phyloP scores from a whole-genome alignment of 2,113 vertebrate species.

The Saguinus midas region DNA sequence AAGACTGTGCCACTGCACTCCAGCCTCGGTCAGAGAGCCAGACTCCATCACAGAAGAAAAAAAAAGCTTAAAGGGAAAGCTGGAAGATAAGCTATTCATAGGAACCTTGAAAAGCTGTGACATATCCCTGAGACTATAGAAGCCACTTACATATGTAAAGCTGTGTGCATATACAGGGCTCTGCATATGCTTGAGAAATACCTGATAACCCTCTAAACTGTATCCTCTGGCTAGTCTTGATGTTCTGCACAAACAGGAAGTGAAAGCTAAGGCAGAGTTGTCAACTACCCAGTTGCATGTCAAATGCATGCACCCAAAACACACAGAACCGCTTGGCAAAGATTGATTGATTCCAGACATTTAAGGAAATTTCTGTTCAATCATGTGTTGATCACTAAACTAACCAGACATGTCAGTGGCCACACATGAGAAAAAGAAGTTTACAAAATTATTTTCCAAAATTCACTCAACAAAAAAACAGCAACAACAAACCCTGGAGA shows the following conservation, averaged over 20 bases:
- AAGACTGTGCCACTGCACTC: no score
- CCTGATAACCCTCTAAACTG: background rate
- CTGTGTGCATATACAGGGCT: background rate
- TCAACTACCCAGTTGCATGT: background rate
- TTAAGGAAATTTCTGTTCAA: background rate
- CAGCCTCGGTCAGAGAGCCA: no score
- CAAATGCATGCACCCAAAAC: background rate
- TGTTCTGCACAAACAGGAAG: background rate
- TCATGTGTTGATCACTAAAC: background rate
- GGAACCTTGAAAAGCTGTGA: background rate
- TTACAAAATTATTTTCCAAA: background rate
- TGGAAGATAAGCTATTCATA: background rate
- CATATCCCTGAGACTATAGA: background rate
- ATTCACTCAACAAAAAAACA: background rate
- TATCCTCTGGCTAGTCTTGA: background rate
- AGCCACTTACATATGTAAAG: background rate
- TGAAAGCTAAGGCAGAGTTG: background rate
- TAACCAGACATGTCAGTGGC: background rate
- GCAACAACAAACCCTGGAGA: background rate
- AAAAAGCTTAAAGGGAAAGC: background rate
- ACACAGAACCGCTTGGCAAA: background rate
- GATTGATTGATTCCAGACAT: background rate
- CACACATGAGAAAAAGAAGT: background rate
- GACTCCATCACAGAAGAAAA: background rate
- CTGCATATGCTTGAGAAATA: background rate